These are phyloP conservation scores for Aphelocoma coerulescens DNA, from an alignment of 2,113 vertebrate species.

Conservation along the genomic window DNA sequence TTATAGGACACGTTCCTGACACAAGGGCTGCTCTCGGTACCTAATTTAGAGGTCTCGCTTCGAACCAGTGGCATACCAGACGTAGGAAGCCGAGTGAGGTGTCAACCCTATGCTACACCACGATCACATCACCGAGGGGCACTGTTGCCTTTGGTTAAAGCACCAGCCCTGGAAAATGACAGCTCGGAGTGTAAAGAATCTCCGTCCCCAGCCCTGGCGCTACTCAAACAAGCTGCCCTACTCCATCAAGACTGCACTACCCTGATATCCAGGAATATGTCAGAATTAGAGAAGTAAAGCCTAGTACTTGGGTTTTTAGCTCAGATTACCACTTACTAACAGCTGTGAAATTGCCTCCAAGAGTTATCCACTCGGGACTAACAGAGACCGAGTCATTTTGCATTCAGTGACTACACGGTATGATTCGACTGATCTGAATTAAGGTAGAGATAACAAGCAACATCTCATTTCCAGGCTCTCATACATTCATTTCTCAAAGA, in stretches of 20 bases:
- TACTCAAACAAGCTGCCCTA: not conserved
- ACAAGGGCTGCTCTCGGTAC: not conserved
- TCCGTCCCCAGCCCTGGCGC: not conserved
- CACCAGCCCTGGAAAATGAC: not conserved
- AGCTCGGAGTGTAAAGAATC: not conserved
- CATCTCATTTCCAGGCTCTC: not conserved
- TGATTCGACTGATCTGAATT: not conserved
- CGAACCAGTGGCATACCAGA: rapidly evolving
- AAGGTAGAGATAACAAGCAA: not conserved
- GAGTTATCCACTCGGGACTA: not conserved
- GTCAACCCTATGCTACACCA: not conserved
- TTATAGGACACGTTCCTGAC: rapidly evolving
- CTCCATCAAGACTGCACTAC: not conserved
- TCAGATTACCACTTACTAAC: not conserved
- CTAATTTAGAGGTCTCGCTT: not conserved
- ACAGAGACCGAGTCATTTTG: not conserved
- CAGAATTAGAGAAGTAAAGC: not conserved
- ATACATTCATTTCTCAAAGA: not conserved
- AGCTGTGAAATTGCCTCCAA: not conserved
- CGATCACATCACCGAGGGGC: not conserved
- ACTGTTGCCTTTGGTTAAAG: constrained; percentile 3
- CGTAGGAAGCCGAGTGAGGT: rapidly evolving
- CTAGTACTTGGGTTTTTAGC: not conserved
- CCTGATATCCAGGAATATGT: not conserved
- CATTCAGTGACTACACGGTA: not conserved